These are phyloP conservation scores for Argyresthia albistria DNA, from an alignment of 2,888 invertebrate species.

Conservation along the genomic window DNA sequence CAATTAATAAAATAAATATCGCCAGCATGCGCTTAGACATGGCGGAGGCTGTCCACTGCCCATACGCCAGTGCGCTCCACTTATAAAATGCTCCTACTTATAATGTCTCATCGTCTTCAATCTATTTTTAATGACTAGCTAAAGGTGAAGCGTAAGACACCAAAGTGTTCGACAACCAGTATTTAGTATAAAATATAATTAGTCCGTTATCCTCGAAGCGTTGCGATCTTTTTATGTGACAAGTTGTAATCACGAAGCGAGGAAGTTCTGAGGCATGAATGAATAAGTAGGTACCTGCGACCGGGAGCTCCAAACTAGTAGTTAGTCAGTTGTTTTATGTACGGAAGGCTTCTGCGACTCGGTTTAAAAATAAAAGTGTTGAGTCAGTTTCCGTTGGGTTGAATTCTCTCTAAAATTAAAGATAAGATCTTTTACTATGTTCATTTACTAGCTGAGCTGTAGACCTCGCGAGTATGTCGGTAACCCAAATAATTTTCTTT, in stretches of 20 bases:
- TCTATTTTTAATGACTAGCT: background rate
- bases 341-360: no score
- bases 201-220: conserved; percentile 23
- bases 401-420: no score
- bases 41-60: conserved; percentile 24
- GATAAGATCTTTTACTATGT: no score
- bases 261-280: conserved; percentile 34
- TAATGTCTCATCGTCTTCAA: background rate
- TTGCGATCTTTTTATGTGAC: conserved; percentile 6
- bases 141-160: no score
- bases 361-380: no score
- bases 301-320: conserved; percentile 5
- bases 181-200: conserved; percentile 38
- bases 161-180: conserved; percentile 10
- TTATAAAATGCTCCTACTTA: background rate
- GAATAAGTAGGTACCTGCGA: conserved; percentile 16
- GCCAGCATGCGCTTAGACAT: conserved; percentile 41
- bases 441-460: no score
- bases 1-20: conserved; percentile 29
- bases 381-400: no score
- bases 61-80: conserved; percentile 15
- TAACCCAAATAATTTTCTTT: no score
- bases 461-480: no score
- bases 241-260: conserved; percentile 44
- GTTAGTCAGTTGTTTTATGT: conserved; percentile 2